These are phyloP conservation scores for Brachyhypopomus gauderio DNA, from an alignment of 2,113 vertebrate genomes.

Conservation along the genomic window DNA sequence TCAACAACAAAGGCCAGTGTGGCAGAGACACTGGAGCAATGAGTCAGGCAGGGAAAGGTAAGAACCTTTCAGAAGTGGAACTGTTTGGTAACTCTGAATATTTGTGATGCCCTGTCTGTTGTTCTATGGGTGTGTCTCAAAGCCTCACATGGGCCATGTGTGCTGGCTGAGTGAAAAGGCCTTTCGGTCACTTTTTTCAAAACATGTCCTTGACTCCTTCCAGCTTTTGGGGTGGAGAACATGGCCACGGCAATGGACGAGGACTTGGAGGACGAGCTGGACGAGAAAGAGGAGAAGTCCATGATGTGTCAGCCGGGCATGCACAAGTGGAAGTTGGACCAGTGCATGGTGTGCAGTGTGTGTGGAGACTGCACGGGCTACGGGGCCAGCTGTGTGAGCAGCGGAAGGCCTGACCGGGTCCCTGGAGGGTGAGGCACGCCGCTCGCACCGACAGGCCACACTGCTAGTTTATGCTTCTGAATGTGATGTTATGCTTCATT, in stretches of 20 bases:
- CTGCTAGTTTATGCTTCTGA: not conserved
- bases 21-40: constrained; percentile 95
- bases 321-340: constrained; percentile 99
- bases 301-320: constrained; percentile 99
- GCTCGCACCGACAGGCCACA: not conserved
- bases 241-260: constrained; percentile 99
- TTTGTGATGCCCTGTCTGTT: too few species aligned
- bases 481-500: not conserved
- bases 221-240: constrained; percentile 94
- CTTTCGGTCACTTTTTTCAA: not conserved
- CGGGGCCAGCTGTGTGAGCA: constrained; percentile 97
- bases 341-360: constrained; percentile 99
- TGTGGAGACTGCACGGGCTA: constrained; percentile 98
- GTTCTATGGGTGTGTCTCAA: too few species aligned
- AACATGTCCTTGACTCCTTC: not conserved
- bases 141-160: not conserved
- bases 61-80: constrained; percentile 16
- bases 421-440: constrained; percentile 89
- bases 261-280: constrained; percentile 94
- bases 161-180: not conserved
- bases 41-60: constrained; percentile 96
- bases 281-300: constrained; percentile 97
- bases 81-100: not conserved
- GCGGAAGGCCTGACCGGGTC: constrained; percentile 92
- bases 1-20: constrained; percentile 99